Percentiles rank a stretch among this genome's conserved stretches.
Evolutionary conservation across 2,113 vertebrate species (phyloP).

Genomic region (Pao palembangensis): DNA sequence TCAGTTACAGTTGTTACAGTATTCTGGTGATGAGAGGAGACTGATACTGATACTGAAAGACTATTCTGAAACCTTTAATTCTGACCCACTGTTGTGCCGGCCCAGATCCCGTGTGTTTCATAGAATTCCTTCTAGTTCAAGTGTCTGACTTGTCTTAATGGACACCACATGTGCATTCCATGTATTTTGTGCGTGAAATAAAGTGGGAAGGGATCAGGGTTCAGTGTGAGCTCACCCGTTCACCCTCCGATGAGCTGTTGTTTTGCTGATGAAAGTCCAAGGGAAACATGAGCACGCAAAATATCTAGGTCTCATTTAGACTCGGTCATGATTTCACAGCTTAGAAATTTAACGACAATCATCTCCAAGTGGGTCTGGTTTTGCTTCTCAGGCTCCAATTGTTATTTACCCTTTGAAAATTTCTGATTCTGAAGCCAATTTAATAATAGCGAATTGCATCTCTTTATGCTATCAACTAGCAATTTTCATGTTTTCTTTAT

Average conservation of each 20-base stretch:
- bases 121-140: constrained; percentile 49
- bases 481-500: constrained; percentile 1
- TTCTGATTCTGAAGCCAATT: constrained; percentile 3
- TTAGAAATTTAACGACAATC: constrained; percentile 4
- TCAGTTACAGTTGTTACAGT: no score
- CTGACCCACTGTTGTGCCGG: constrained; percentile 23
- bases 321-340: constrained; percentile 36
- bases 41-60: neutral
- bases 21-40: neutral
- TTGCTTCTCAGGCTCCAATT: neutral
- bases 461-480: neutral
- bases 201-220: constrained; percentile 11
- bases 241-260: constrained; percentile 21
- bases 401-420: neutral
- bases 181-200: constrained; percentile 52
- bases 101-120: constrained; percentile 38
- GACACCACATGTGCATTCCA: constrained; percentile 75
- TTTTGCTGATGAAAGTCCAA: constrained; percentile 30
- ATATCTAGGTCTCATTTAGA: constrained; percentile 8
- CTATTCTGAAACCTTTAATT: constrained; percentile 26
- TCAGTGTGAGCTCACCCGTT: constrained; percentile 36
- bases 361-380: no score
- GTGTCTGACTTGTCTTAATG: constrained; percentile 65
- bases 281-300: constrained; percentile 9
- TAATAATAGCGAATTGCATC: neutral